phyloP scores from a whole-genome alignment of 2,797 vertebrate genomes.

The Sphenodon punctatus region DNA sequence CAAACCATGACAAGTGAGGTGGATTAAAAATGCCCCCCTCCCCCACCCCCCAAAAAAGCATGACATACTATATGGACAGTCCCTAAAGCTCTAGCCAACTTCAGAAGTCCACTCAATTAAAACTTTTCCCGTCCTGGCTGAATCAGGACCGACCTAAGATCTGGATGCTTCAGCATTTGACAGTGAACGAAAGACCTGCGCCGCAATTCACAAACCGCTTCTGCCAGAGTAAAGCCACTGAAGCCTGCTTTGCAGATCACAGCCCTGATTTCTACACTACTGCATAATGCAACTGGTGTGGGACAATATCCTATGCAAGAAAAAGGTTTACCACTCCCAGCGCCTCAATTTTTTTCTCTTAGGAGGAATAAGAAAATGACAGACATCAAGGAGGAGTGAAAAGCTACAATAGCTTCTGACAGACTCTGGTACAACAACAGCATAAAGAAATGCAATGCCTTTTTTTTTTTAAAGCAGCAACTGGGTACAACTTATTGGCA shows the following conservation, averaged over 20 bases:
- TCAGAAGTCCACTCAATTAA: too few relatives aligned
- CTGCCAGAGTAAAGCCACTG: too few relatives aligned
- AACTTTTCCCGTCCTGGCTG: too few relatives aligned
- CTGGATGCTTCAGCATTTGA: background rate
- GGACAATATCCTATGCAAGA: background rate
- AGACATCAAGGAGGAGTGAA: too few relatives aligned
- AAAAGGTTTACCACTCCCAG: conserved; percentile 38
- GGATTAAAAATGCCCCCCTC: too few relatives aligned
- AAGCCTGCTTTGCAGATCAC: too few relatives aligned
- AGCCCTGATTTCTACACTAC: conserved; percentile 19
- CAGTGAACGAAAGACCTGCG: background rate
- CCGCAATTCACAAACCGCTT: too few relatives aligned
- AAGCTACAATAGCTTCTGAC: conserved; percentile 3
- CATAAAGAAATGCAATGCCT: conserved; percentile 41
- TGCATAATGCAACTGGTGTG: background rate
- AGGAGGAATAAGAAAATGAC: background rate
- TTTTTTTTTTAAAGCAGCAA: conserved; percentile 47
- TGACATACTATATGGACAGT: too few relatives aligned
- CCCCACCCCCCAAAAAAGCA: too few relatives aligned
- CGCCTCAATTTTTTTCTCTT: too few relatives aligned
- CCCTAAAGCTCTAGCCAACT: too few relatives aligned
- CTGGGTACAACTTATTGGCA: conserved; percentile 51
- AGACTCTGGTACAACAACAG: background rate
- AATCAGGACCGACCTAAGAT: background rate
- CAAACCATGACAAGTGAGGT: too few relatives aligned